Evolutionary conservation across 2,888 invertebrate genomes (phyloP).

Genomic region (Drosophila imparisetae): DNA sequence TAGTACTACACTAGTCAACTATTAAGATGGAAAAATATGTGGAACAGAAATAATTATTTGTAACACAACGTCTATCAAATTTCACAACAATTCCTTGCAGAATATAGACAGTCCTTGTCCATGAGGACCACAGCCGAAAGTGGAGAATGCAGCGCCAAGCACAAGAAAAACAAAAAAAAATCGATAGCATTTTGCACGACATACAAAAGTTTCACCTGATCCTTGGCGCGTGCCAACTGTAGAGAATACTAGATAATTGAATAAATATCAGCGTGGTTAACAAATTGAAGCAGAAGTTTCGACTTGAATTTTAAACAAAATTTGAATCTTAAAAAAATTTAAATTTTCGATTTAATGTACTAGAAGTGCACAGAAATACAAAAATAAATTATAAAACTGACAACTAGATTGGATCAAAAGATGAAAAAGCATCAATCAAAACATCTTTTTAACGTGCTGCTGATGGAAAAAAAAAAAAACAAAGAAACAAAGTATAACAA

Average conservation of each 20-base stretch:
- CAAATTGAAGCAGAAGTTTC: neutral
- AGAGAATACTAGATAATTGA: neutral
- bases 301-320: too few relatives aligned
- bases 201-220: conserved; percentile 91
- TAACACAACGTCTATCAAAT: conserved; percentile 81
- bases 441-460: conserved; percentile 89
- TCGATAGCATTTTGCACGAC: conserved; percentile 94
- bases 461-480: conserved; percentile 81
- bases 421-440: conserved; percentile 89
- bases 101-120: neutral
- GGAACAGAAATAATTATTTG: neutral
- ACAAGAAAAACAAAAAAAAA: conserved; percentile 92
- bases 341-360: neutral
- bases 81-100: conserved; percentile 88
- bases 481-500: conserved; percentile 5
- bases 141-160: conserved; percentile 85
- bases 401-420: conserved; percentile 89
- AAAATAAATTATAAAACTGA: conserved; percentile 84
- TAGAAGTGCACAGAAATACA: neutral
- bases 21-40: neutral
- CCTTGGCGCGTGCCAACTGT: conserved; percentile 90
- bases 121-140: conserved; percentile 91
- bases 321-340: neutral
- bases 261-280: neutral
- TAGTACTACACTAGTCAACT: neutral